Evolutionary conservation across 2,113 vertebrate species (phyloP).

Genomic region (Lophotis ruficrista): DNA sequence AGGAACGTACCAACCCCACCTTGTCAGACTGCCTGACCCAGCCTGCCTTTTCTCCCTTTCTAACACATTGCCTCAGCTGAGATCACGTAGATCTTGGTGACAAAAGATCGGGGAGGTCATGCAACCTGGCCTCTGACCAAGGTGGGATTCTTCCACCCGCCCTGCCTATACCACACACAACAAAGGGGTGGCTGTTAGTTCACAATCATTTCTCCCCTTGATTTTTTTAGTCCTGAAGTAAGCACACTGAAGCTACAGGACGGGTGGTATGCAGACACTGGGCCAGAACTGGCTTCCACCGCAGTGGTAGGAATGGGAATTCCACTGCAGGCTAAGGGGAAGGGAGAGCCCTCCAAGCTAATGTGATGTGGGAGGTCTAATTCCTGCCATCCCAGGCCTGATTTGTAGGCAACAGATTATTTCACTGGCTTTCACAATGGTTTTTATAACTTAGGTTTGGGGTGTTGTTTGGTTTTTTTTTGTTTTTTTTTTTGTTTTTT

Average conservation of each 20-base stretch:
- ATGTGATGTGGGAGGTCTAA: conserved; percentile 69
- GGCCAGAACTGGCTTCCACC: conserved; percentile 41
- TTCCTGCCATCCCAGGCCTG: conserved; percentile 44
- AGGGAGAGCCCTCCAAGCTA: conserved; percentile 62
- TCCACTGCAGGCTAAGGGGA: conserved; percentile 61
- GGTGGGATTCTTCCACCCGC: neutral
- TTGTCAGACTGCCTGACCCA: fast-evolving
- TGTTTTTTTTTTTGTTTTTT: neutral
- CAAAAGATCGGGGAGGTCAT: neutral
- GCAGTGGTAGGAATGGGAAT: conserved; percentile 3
- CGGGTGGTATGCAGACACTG: conserved; percentile 13
- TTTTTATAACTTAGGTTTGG: conserved; percentile 10
- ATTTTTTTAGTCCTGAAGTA: conserved; percentile 34
- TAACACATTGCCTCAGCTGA: neutral
- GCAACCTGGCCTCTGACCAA: neutral
- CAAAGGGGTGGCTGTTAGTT: neutral
- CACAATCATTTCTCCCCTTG: neutral
- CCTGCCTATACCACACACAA: conserved; percentile 14
- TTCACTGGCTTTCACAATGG: conserved; percentile 17
- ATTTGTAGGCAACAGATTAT: conserved; percentile 63
- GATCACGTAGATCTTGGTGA: neutral
- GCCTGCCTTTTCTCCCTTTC: neutral
- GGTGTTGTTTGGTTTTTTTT: neutral
- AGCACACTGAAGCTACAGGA: neutral
- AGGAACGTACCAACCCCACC: neutral